Evolutionary conservation across 2,888 invertebrate species (phyloP).

Genomic region (Zhuqinia jingwanae): DNA sequence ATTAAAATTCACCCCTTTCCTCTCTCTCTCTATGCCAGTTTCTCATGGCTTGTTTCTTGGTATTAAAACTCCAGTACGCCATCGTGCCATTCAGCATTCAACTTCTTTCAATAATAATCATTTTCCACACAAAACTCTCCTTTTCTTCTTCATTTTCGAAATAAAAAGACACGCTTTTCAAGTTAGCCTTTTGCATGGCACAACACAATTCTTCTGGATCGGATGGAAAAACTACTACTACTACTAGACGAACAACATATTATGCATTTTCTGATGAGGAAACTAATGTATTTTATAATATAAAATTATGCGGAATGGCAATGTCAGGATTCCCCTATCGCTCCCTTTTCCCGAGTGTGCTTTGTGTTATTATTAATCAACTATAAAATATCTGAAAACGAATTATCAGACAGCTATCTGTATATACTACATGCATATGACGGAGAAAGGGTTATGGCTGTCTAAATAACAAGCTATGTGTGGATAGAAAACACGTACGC

Average conservation of each 20-base stretch:
- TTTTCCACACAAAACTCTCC: constrained; percentile 15
- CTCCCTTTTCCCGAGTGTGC: background rate
- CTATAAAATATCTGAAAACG: constrained; percentile 1
- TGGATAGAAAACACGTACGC: background rate
- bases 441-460: background rate
- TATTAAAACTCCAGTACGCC: background rate
- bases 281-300: constrained; percentile 2
- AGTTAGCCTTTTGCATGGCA: background rate
- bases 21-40: background rate
- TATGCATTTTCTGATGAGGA: background rate
- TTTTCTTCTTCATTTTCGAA: background rate
- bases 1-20: no score
- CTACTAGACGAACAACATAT: background rate
- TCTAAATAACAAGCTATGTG: background rate
- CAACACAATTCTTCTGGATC: background rate
- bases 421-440: no score
- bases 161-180: constrained; percentile 1
- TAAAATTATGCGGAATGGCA: background rate
- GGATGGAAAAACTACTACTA: background rate
- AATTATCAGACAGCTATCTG: no score
- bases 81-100: background rate
- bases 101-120: constrained; percentile 10
- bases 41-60: background rate
- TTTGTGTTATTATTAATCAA: constrained; percentile 13
- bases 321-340: background rate